These are phyloP conservation scores for Eulemur macaco DNA, from an alignment of 2,113 vertebrate species.

Conservation along the genomic window DNA sequence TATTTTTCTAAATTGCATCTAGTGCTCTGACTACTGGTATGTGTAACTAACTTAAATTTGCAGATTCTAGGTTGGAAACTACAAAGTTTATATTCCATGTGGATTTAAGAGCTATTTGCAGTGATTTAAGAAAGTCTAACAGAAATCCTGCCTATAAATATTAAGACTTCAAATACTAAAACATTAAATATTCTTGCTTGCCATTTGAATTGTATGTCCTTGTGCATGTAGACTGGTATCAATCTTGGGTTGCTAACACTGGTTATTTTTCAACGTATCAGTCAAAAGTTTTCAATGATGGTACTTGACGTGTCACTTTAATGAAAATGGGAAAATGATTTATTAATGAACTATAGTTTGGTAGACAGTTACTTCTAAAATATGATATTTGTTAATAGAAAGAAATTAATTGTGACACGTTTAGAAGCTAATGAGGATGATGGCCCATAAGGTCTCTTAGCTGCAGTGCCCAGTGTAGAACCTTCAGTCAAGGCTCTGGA, in stretches of 20 bases:
- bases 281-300: not conserved
- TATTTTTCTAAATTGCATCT: slow-evolving; percentile 28
- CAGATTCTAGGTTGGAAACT: not conserved
- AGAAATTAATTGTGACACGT: not conserved
- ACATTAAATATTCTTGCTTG: not conserved
- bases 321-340: not conserved
- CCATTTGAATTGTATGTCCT: not conserved
- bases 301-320: not conserved
- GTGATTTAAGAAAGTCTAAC: not conserved
- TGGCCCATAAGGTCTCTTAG: not conserved
- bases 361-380: not conserved
- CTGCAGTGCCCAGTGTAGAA: not conserved
- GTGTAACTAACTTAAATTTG: not conserved
- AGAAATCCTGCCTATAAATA: not conserved
- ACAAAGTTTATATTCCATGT: slow-evolving; percentile 15
- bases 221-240: not conserved
- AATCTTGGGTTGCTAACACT: not conserved
- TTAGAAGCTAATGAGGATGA: not conserved
- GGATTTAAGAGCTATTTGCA: not conserved
- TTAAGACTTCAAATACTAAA: not conserved
- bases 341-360: not conserved
- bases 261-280: not conserved
- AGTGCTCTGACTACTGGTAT: not conserved
- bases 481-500: not conserved
- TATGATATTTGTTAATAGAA: not conserved